Evolutionary conservation across 2,113 vertebrate genomes (phyloP).

Genomic region (Oncorhynchus nerka): DNA sequence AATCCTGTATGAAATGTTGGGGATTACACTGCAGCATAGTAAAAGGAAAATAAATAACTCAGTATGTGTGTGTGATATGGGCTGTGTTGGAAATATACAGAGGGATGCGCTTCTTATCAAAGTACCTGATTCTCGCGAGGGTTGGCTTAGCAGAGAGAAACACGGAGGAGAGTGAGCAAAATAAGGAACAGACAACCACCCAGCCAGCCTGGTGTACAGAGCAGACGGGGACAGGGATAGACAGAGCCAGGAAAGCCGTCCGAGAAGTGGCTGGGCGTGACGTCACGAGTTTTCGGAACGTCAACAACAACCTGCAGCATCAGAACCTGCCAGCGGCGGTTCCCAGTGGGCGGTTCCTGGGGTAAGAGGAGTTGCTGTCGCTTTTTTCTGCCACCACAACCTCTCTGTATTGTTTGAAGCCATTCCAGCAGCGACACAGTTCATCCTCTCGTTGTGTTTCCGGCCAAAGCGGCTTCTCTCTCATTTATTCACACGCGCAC

Average conservation of each 20-base stretch:
- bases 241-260: conserved; percentile 44
- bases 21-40: too few relatives aligned
- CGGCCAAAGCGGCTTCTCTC: too few relatives aligned
- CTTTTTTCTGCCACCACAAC: not conserved
- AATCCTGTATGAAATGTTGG: too few relatives aligned
- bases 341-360: not conserved
- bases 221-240: conserved; percentile 16
- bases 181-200: conserved; percentile 13
- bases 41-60: too few relatives aligned
- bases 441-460: too few relatives aligned
- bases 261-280: conserved; percentile 61
- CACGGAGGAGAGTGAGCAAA: conserved; percentile 40
- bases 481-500: not conserved
- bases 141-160: conserved; percentile 38
- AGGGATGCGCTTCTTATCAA: too few relatives aligned
- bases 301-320: conserved; percentile 72
- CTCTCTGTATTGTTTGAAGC: not conserved
- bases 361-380: not conserved
- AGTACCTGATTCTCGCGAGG: conserved; percentile 65
- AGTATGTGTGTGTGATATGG: too few relatives aligned
- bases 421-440: not conserved
- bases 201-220: conserved; percentile 11
- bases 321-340: conserved; percentile 43
- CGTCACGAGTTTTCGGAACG: conserved; percentile 82
- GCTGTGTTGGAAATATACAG: too few relatives aligned